Conservation (phyloP, 2,113 vertebrate species). For the Stictonetta naevosa region DNA sequence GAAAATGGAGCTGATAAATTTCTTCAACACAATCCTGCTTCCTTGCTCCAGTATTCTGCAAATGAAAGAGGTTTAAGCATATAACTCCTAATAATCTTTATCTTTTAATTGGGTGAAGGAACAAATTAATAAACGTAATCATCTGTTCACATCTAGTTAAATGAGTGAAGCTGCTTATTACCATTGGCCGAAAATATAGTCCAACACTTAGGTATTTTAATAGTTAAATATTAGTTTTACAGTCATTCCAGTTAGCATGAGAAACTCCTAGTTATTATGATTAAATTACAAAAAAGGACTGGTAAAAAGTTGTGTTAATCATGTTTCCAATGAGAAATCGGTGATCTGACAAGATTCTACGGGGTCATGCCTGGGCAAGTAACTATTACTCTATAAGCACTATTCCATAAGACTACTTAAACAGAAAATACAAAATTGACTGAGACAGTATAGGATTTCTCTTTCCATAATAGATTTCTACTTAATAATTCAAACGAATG, state of each 20-base stretch:
- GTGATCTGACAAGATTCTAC: neutral
- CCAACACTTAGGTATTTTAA: neutral
- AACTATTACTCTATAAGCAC: neutral
- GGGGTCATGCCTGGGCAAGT: neutral
- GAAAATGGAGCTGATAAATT: neutral
- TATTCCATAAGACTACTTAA: neutral
- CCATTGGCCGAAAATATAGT: neutral
- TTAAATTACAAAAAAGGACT: neutral
- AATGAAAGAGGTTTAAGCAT: neutral
- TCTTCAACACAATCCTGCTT: neutral
- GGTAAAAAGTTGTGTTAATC: neutral
- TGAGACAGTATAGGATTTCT: neutral
- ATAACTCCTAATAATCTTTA: neutral
- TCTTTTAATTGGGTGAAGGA: neutral
- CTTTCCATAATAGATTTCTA: neutral
- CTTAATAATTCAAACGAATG: neutral
- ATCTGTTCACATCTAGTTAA: neutral
- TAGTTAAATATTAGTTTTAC: neutral
- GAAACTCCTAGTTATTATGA: neutral
- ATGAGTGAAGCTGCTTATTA: neutral
- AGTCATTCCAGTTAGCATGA: neutral
- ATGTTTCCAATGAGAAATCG: neutral
- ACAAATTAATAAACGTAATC: neutral
- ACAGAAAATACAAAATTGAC: too few relatives aligned
- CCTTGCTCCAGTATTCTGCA: neutral